Evolutionary conservation across 2,797 vertebrate genomes (phyloP).

Genomic region (Karalla daura): DNA sequence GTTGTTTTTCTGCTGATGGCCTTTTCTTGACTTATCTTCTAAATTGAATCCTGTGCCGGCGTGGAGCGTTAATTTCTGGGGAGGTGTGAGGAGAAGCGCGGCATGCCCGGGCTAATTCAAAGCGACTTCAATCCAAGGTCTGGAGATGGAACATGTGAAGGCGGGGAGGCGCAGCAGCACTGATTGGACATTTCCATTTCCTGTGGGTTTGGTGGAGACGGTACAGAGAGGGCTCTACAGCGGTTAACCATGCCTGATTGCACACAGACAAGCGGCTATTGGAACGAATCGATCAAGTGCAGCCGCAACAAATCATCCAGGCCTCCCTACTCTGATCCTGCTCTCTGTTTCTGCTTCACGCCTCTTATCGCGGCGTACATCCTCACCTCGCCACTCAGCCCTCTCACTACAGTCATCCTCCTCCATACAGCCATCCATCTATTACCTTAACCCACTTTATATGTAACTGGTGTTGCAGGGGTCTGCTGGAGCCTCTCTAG

Average conservation of each 20-base stretch:
- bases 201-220: conserved; percentile 9
- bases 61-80: neutral
- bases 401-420: conserved; percentile 15
- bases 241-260: conserved; percentile 42
- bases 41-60: neutral
- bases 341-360: conserved; percentile 22
- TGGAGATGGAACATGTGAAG: conserved; percentile 2
- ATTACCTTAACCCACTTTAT: too few species aligned
- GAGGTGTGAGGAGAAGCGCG: neutral
- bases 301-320: conserved; percentile 60
- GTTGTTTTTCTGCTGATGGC: neutral
- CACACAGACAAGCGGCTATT: conserved; percentile 46
- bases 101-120: neutral
- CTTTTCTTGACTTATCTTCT: neutral
- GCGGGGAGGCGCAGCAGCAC: neutral
- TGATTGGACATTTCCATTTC: conserved; percentile 42
- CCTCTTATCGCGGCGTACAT: conserved; percentile 13
- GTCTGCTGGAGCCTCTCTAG: too few species aligned
- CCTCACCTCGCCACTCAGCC: conserved; percentile 1
- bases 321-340: conserved; percentile 23
- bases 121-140: neutral
- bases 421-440: too few species aligned
- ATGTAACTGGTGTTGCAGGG: too few species aligned
- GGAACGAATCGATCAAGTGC: conserved; percentile 61
- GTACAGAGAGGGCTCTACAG: neutral